These are phyloP conservation scores for Folsomia candida DNA, from an alignment of 2,888 invertebrate genomes.

Conservation along the genomic window DNA sequence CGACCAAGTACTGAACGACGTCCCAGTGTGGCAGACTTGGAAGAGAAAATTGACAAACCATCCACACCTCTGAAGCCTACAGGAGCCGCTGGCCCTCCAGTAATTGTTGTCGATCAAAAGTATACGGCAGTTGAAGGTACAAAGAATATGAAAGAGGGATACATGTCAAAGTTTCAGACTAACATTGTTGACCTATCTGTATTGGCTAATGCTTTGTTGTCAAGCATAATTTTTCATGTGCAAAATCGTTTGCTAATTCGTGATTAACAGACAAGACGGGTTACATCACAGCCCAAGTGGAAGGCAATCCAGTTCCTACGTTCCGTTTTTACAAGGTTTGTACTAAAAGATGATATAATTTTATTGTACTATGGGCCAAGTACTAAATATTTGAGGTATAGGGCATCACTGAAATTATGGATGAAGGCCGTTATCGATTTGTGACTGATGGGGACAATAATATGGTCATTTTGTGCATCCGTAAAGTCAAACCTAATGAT, in stretches of 20 bases:
- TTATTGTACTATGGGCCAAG: not conserved
- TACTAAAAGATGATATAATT: not conserved
- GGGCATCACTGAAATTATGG: slow-evolving; percentile 87
- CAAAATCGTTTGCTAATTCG: not conserved
- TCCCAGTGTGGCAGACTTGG: slow-evolving; percentile 84
- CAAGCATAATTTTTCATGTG: too few species aligned
- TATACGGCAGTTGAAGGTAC: slow-evolving; percentile 95
- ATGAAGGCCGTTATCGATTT: slow-evolving; percentile 92
- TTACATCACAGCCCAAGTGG: slow-evolving; percentile 87
- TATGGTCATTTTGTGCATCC: slow-evolving; percentile 87
- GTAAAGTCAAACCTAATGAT: slow-evolving; percentile 94
- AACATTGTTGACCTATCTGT: too few species aligned
- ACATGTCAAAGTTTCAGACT: not conserved
- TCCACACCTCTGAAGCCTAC: slow-evolving; percentile 80
- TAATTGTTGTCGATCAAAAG: slow-evolving; percentile 74
- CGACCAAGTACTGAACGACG: slow-evolving; percentile 88
- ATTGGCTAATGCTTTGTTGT: too few species aligned
- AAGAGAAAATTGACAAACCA: slow-evolving; percentile 85
- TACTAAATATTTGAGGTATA: slow-evolving; percentile 43
- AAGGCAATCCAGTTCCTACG: slow-evolving; percentile 90
- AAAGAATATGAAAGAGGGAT: not conserved
- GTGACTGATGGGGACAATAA: slow-evolving; percentile 91
- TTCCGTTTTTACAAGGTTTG: slow-evolving; percentile 85
- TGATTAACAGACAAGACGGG: slow-evolving; percentile 75
- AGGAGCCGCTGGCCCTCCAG: slow-evolving; percentile 79